Base-by-base conservation (phyloP, 2,113 vertebrate species). In the Leucopsar rothschildi region DNA sequence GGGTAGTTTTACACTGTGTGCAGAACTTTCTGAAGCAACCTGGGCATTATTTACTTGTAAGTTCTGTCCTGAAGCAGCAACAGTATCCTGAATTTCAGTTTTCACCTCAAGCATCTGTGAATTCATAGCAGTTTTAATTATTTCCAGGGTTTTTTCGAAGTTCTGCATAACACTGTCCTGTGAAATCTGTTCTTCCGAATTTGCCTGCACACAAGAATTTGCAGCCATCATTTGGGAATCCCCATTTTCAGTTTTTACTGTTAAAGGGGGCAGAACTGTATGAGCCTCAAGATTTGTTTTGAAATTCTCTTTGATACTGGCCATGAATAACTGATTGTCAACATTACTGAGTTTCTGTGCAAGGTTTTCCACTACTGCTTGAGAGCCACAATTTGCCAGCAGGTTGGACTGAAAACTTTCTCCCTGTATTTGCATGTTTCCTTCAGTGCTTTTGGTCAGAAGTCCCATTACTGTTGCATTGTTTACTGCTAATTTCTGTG, bases 321-420 rank as follows among this genome's bases (percentile, higher is more conserved):
- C 97, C 95, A 98, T 37, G 50, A 99, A 95, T 88, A 99, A 98
- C 90, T 99, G 99, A 97, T 97, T 98, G 96, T 98, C 98, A 93
- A 98, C 98, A 69, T 97, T 98, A 94, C 89, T 99, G 68, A 99
- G 97, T 49, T 98, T 98, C 85, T 98, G 71, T 3, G 98, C 81
- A 68, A 98, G 92, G 50, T 97, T 98, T 96, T 98, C 98, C 82
- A 98, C 90, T 49, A 98, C 90, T 2, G 88, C 93, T 75, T 98
- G 98, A 95, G 98, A 93, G 37, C 97, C 97, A 92, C 97, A 97
- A 88, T 92, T 97, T 96, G 96, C 76, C 86, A 97, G 93, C 69
- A 98, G 59, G 47, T 81, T 97, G 95, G 98, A 96, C 77, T 97
- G 97, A 85, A 98, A 93, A 40, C 82, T 73, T 86, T 96, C 86